phyloP scores from a whole-genome alignment of 92 coral and sea anemone species.

The Porites cylindrica region DNA sequence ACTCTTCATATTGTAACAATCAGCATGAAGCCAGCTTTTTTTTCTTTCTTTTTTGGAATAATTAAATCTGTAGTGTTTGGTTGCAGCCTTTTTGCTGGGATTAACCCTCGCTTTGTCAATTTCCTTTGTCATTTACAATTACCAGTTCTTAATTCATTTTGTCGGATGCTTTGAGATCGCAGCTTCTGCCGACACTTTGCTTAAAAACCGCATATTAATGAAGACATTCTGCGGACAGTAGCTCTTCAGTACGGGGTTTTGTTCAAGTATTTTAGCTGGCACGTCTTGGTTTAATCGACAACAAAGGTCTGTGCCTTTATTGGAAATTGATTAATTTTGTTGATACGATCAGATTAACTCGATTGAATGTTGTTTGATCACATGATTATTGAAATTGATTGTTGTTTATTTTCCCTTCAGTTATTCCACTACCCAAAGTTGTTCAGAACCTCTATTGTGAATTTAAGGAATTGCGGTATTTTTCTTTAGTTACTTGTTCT shows the following conservation, averaged over 20 bases:
- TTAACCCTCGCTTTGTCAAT: constrained; percentile 15
- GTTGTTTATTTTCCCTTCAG: neutral
- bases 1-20: neutral
- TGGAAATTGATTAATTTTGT: neutral
- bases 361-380: constrained; percentile 10
- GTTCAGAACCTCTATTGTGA: neutral
- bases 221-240: neutral
- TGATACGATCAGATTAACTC: neutral
- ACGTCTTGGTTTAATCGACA: too few relatives aligned
- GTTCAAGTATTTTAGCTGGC: too few relatives aligned
- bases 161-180: neutral
- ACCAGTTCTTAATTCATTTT: neutral
- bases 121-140: constrained; percentile 20
- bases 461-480: neutral
- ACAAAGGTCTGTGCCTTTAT: constrained; percentile 20
- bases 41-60: neutral
- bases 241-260: too few relatives aligned
- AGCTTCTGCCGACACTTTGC: constrained; percentile 3
- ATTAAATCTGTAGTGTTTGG: neutral
- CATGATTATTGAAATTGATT: neutral
- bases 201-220: constrained; percentile 7
- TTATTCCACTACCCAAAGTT: neutral
- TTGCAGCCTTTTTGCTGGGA: neutral
- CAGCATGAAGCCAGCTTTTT: neutral
- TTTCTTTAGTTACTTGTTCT: neutral